Evolutionary conservation across 2,113 vertebrate species (phyloP), one percentile per base, ranked within the genome.

Genomic region (Limnothrissa miodon): DNA sequence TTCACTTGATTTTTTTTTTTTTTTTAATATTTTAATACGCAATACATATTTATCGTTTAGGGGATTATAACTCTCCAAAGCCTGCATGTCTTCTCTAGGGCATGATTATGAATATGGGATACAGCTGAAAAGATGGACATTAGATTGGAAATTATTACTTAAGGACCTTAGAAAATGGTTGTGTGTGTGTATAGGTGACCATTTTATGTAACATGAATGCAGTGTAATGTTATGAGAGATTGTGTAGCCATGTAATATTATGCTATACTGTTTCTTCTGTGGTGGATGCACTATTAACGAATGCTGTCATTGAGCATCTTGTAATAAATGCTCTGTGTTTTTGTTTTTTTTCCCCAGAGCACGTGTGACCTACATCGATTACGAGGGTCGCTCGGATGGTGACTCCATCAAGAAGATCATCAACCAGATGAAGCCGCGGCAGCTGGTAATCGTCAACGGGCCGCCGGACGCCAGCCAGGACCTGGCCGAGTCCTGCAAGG

Each of bases 371-470:
- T 99, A 99, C 85, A 99, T 99, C 83, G 98, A 99, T 92, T 99
- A 99, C 5, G 98, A 99, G 93, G 98, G 98, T 48, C 97, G 98
- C 62, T 99, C 98, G 9, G 98, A 99, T 29, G 98, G 98, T 0
- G 98, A 99, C 90, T 99, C 98, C 85, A 99, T 99, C 91, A 99
- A 99, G 89, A 99, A 99, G 94, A 99, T 99, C 51, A 99, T 99
- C 86, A 99, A 99, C 91, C 98, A 99, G 91, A 99, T 99, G 98
- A 99, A 98, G 82, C 98, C 98, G 23, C 93, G 98, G 10, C 98
- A 99, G 90, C 89, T 99, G 83, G 89, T 98, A 66, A 98, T 99
- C 45, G 96, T 99, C 53, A 97, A 96, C 0, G 98, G 98, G n/a
- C 96, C 98, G 0, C 96, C 97, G 11, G 97, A 99, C 79, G 96